These are phyloP conservation scores for Apis laboriosa DNA, from an alignment of 1,140 invertebrate genomes.

Conservation along the genomic window DNA sequence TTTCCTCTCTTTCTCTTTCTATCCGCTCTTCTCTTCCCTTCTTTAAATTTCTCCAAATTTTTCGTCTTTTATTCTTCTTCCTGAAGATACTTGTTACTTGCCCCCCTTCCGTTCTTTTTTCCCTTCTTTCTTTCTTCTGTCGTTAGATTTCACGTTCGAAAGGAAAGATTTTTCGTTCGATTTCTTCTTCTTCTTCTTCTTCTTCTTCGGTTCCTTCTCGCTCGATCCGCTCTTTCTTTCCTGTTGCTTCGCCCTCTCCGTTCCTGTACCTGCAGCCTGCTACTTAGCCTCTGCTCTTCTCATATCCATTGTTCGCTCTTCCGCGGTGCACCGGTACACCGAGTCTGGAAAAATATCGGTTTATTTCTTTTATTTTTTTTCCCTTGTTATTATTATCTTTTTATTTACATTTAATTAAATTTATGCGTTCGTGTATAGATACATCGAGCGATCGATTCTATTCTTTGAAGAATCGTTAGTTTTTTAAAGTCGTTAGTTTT, in stretches of 20 bases:
- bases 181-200: background rate
- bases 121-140: too few relatives aligned
- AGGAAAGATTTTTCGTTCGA: background rate
- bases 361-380: too few relatives aligned
- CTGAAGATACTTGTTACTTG: background rate
- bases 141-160: background rate
- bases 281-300: slow-evolving; percentile 69
- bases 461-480: too few relatives aligned
- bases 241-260: slow-evolving; percentile 45
- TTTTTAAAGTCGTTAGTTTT: too few relatives aligned
- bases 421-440: too few relatives aligned
- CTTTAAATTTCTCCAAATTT: background rate
- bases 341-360: slow-evolving; percentile 57
- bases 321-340: slow-evolving; percentile 67
- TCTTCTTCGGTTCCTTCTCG: background rate
- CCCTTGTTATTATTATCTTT: too few relatives aligned
- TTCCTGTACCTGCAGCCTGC: slow-evolving; percentile 67
- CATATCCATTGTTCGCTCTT: slow-evolving; percentile 70
- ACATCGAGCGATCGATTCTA: too few relatives aligned
- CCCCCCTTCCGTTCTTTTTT: too few relatives aligned
- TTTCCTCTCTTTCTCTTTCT: background rate
- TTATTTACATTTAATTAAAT: too few relatives aligned
- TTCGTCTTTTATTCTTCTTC: background rate
- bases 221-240: slow-evolving; percentile 28
- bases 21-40: background rate